A percentile compares a stretch with the other conserved stretches of the same genome.
These are phyloP conservation scores for Drosophila equinoxialis DNA, from an alignment of 1,140 invertebrate genomes.

Conservation along the genomic window DNA sequence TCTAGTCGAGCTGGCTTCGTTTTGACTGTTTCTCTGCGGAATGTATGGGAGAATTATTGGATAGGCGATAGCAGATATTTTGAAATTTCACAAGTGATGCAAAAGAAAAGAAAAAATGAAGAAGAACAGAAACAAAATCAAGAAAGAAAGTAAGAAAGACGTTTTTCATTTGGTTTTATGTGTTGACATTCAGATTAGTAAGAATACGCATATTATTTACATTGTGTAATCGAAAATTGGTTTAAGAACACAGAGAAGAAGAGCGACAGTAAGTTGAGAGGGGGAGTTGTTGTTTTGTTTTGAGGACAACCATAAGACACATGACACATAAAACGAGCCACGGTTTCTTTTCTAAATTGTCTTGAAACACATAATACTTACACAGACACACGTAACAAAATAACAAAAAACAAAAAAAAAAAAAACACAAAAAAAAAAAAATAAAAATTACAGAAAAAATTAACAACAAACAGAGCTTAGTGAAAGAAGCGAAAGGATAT, in stretches of 20 bases:
- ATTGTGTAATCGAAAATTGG: constrained; percentile 10
- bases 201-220: constrained; percentile 22
- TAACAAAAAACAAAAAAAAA: background rate
- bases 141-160: no score
- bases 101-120: background rate
- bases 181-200: constrained; percentile 17
- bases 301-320: background rate
- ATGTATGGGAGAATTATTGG: background rate
- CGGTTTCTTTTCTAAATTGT: background rate
- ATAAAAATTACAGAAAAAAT: no score
- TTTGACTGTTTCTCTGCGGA: constrained; percentile 63
- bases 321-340: background rate
- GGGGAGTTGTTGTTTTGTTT: background rate
- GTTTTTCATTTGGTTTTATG: background rate
- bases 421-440: no score
- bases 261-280: background rate
- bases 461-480: no score
- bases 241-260: background rate
- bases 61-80: no score
- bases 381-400: background rate
- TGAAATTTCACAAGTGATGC: constrained; percentile 19
- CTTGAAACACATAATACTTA: background rate
- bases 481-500: no score
- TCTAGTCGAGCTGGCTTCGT: constrained; percentile 68
- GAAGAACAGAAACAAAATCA: no score